A percentile compares a stretch with the other conserved stretches of the same genome.
phyloP scores from a whole-genome alignment of 53 echinoderm and acorn worm species.

The Paelopatides confundens region DNA sequence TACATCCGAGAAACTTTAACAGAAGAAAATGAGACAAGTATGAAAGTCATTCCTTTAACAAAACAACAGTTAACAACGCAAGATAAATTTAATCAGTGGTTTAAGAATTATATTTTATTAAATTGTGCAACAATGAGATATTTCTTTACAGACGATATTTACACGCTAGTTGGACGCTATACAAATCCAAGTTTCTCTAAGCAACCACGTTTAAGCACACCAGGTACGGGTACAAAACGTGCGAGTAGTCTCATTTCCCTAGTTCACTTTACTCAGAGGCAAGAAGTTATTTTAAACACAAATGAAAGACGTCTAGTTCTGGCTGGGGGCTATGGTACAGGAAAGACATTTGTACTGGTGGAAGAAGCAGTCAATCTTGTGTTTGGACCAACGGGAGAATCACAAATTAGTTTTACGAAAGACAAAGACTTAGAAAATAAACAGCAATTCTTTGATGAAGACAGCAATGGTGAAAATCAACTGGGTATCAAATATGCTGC shows the following conservation, averaged over 20 bases:
- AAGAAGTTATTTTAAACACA: not conserved
- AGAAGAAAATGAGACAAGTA: not conserved
- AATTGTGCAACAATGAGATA: not conserved
- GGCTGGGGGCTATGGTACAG: slow-evolving; percentile 13
- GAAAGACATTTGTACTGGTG: not conserved
- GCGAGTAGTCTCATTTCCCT: not conserved
- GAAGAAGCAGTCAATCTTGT: slow-evolving; percentile 7
- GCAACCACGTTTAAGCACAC: not conserved
- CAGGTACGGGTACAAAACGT: not conserved
- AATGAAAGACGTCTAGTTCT: not conserved
- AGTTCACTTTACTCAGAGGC: not conserved
- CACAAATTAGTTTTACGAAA: no score
- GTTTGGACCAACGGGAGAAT: not conserved
- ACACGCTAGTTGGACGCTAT: slow-evolving; percentile 7
- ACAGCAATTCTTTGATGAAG: no score
- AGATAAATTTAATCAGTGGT: not conserved
- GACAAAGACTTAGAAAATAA: no score
- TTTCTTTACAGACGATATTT: not conserved
- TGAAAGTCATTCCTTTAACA: not conserved
- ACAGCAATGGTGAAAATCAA: no score
- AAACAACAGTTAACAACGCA: not conserved
- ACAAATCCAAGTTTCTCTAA: not conserved
- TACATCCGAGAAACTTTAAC: not conserved
- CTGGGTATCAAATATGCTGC: no score
- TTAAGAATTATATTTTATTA: not conserved